phyloP scores from a whole-genome alignment of 37 sponge, comb jelly and placozoan species.

The Geodia barretti region DNA sequence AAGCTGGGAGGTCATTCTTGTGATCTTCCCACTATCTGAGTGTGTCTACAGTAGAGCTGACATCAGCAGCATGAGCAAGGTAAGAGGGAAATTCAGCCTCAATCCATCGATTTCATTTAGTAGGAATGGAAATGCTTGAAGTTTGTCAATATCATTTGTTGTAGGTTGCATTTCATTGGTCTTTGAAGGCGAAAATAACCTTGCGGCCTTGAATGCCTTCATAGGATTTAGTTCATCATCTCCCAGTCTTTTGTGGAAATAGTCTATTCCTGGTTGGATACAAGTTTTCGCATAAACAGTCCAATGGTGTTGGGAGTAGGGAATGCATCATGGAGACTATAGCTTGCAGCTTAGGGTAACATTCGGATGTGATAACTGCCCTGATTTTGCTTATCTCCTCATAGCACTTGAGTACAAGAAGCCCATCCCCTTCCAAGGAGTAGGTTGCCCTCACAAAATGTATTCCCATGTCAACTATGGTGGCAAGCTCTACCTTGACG shows the following conservation, averaged over 20 bases:
- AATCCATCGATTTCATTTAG: neutral
- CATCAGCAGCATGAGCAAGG: constrained; percentile 21
- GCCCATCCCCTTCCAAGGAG: neutral
- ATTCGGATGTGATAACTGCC: constrained; percentile 4
- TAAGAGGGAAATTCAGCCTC: constrained; percentile 28
- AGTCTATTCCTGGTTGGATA: neutral
- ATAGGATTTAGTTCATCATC: neutral
- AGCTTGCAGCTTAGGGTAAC: constrained; percentile 38
- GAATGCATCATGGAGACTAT: too few species aligned
- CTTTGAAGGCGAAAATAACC: constrained; percentile 26
- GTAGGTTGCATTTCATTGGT: constrained; percentile 27
- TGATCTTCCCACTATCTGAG: constrained; percentile 37
- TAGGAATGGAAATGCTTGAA: constrained; percentile 9
- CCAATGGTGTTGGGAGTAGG: neutral
- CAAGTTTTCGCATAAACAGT: neutral
- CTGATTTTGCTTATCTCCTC: neutral
- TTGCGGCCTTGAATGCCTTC: neutral
- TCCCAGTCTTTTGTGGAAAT: neutral
- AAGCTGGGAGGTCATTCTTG: constrained; percentile 22
- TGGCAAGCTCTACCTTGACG: constrained; percentile 6
- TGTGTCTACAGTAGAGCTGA: neutral
- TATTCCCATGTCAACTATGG: neutral
- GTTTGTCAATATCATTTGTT: constrained; percentile 9
- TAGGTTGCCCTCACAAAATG: constrained; percentile 6
- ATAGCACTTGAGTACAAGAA: neutral